A percentile compares a stretch with the other conserved stretches of the same genome.
Conservation (phyloP, 2,888 invertebrate species). For the Oscheius sp. region DNA sequence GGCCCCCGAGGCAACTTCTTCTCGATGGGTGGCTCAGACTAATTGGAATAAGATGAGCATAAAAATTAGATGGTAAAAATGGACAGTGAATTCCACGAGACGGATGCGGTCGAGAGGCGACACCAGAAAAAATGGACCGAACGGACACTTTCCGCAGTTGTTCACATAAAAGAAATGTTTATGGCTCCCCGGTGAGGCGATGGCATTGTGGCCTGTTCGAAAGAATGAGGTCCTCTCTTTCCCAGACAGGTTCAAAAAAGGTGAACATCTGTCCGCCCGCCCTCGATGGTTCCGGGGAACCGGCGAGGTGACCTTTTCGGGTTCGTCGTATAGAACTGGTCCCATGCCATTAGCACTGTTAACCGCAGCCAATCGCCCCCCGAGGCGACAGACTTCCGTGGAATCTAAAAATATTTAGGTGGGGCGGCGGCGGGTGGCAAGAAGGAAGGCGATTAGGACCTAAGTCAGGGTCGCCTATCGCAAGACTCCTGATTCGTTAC, state of each 20-base stretch:
- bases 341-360: background rate
- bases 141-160: too few species aligned
- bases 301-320: background rate
- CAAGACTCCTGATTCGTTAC: slow-evolving; percentile 32
- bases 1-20: slow-evolving; percentile 18
- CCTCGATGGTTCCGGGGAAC: background rate
- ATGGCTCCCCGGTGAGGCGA: too few species aligned
- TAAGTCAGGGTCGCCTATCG: slow-evolving; percentile 32
- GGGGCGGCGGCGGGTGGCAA: background rate
- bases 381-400: too few species aligned
- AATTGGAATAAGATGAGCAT: background rate
- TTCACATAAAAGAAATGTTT: too few species aligned
- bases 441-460: slow-evolving; percentile 25
- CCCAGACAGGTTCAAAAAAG: too few species aligned
- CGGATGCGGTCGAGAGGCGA: background rate
- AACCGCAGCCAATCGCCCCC: background rate
- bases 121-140: background rate
- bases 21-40: background rate
- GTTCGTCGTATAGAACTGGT: background rate
- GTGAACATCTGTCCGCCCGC: too few species aligned
- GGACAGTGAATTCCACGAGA: background rate
- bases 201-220: too few species aligned
- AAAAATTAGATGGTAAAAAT: background rate
- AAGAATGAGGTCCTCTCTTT: too few species aligned
- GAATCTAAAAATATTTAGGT: background rate